These are phyloP conservation scores for Kryphioiulus occultus DNA, from an alignment of 2,888 invertebrate species.

Conservation along the genomic window DNA sequence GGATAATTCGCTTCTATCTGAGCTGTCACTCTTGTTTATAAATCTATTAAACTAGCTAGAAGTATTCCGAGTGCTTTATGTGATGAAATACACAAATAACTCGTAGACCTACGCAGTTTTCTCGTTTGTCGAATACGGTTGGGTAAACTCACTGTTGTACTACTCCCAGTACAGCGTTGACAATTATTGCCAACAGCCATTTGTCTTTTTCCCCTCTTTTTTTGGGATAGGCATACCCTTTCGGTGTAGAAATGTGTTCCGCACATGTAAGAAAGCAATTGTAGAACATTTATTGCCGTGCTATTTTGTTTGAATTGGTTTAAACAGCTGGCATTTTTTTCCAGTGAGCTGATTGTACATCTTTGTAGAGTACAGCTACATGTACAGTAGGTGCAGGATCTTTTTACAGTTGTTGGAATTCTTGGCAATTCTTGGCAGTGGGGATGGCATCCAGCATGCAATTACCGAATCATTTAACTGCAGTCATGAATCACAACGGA, in stretches of 20 bases:
- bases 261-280: neutral
- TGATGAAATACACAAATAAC: neutral
- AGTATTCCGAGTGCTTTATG: neutral
- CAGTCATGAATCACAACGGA: neutral
- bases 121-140: neutral
- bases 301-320: neutral
- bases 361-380: no score
- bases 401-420: neutral
- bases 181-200: neutral
- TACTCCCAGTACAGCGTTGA: neutral
- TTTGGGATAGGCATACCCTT: neutral
- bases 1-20: neutral
- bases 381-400: neutral
- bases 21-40: neutral
- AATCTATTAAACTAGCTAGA: neutral
- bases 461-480: slow-evolving; percentile 29
- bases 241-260: neutral
- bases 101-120: neutral
- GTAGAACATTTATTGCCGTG: neutral
- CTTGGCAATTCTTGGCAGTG: slow-evolving; percentile 31
- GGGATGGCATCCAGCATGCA: neutral
- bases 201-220: neutral
- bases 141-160: neutral
- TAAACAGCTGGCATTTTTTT: neutral
- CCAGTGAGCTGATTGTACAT: neutral